Evolutionary conservation across 2,113 vertebrate genomes (phyloP), one percentile per base, ranked within the genome.

Genomic region (Equus quagga): DNA sequence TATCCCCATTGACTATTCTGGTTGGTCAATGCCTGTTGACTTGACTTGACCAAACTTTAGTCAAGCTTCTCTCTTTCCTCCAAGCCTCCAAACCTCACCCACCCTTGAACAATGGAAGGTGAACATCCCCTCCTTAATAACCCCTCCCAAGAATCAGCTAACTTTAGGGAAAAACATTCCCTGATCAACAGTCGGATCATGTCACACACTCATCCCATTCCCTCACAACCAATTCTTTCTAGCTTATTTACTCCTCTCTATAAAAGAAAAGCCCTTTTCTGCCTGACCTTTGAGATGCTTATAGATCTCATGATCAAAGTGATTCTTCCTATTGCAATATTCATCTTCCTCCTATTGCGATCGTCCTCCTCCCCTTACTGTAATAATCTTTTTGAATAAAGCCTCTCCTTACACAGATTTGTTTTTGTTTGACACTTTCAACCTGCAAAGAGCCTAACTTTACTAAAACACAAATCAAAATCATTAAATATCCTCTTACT

Each of bases 391-490:
- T 86, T 80, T 36, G 2, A 46, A 84, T 28, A 90, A 82, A 69
- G 14, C 1, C 1, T 69, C 24, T 83, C 65, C 24, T 94, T 69
- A 58, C 3, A 44, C 31, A 94, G 1, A 82, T 76, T 81, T 67
- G 24, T 49, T 94, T 89, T 96, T 49, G 23, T 33, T 70, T 88
- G 70, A 58, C 7, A 70, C 31, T 62, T 88, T 75, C 33, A 92
- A 60, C 15, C 56, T 72, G 14, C 5, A 96, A 93, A 95, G 51
- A 73, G 21, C 9, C 21, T 84, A 78, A 17, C 28, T 94, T 96
- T 89, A 67, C 19, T 14, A 78, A 94, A 72, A 72, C 26, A 89
- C 67, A 94, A 91, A 89, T n/a, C 93, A 89, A 92, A 96, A 82
- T 28, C 46, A 89, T 85, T 28, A 69, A 85, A 72, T 81, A 86